Base-by-base conservation (phyloP, 2,888 invertebrate genomes). In the Cosmia trapezina region DNA sequence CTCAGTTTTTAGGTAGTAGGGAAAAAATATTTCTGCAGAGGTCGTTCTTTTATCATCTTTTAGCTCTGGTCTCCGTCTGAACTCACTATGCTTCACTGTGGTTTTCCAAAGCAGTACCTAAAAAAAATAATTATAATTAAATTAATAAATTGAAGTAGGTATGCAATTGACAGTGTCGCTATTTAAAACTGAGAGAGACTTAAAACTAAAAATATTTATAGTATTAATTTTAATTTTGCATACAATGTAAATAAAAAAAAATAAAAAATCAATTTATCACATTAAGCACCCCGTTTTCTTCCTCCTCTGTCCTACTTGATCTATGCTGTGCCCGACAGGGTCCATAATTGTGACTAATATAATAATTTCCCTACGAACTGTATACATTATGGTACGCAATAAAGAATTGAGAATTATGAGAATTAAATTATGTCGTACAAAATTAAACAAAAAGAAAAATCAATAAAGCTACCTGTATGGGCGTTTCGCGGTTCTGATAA, bases 381-480 rank as follows among this genome's bases (percentile, higher is more conserved):
- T 28, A 28, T 28, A 28, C 28, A 28, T 28, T 28, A 28, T 28
- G 28, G 28, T 28, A 28, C 28, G 28, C 28, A 28, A 28, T 28
- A 28, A 28, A 28, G 28, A 28, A 28, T 28, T 28, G 28, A 28
- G 28, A 28, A 28, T 28, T 28, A 41, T 64, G 3, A 64, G 54
- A 64, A 60, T 64, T 56, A 9, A 61, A 70, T 61, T 65, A 41
- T 49, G 60, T 28, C 54, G 37, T 11, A 59, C 6, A 49, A 81
- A 22, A 81, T 62, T 22, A 78, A 82, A 65, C 49, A 47, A 54
- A 78, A 71, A 71, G 37, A 78, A 78, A 79, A 60, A 72, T 67
- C 73, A 78, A 71, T 82, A 78, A 82, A 78, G 63, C 78, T 82
- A 78, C 83, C 73, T 71, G 77, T 22, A 54, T 75, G 82, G 78